Percentiles rank a stretch among this genome's conserved stretches.
phyloP scores from a whole-genome alignment of 2,113 vertebrate species.

The Ibidorhyncha struthersii region DNA sequence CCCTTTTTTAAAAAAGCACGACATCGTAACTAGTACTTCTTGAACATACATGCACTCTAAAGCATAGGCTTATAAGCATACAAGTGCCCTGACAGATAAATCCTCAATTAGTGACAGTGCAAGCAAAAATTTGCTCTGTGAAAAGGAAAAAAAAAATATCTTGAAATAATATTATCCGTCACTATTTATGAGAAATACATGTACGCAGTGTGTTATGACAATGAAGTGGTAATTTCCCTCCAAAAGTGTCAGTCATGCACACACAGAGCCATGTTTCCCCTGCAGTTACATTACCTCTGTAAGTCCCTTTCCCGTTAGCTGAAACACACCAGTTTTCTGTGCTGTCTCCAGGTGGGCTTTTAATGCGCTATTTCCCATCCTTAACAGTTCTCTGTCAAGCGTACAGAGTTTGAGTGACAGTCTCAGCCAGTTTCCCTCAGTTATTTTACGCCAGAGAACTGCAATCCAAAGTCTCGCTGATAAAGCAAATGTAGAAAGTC shows the following conservation, averaged over 20 bases:
- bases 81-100: not conserved
- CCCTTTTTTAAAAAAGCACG: not conserved
- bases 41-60: not conserved
- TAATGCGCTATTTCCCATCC: constrained; percentile 95
- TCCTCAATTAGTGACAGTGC: not conserved
- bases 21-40: not conserved
- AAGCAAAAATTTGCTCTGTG: not conserved
- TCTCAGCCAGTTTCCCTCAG: not conserved
- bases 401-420: not conserved
- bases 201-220: not conserved
- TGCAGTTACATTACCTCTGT: constrained; percentile 80
- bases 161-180: not conserved
- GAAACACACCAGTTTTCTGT: constrained; percentile 97
- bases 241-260: not conserved
- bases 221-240: not conserved
- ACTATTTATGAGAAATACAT: not conserved
- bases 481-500: not conserved
- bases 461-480: not conserved
- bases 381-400: not conserved
- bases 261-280: not conserved
- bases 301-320: constrained; percentile 90
- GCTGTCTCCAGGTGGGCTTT: constrained; percentile 97
- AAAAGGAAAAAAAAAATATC: not conserved
- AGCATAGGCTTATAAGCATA: not conserved
- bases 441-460: not conserved